Conservation (phyloP, 2,888 invertebrate genomes). For the Agrochola macilenta region DNA sequence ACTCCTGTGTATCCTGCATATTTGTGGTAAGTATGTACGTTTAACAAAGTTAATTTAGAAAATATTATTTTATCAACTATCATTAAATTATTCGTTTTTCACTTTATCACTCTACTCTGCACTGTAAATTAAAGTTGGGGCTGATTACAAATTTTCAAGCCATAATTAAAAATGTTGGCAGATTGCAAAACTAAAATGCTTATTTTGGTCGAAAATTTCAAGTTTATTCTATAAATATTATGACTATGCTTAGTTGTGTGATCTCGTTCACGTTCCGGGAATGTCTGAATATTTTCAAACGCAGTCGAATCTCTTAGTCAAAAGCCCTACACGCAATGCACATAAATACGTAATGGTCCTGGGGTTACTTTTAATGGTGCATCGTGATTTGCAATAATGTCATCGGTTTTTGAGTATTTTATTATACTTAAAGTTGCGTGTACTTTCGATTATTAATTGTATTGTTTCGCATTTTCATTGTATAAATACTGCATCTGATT, state of each 20-base stretch:
- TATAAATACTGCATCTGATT: neutral
- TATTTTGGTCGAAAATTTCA: neutral
- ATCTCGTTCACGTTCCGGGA: neutral
- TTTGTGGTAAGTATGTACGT: neutral
- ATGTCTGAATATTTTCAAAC: slow-evolving; percentile 13
- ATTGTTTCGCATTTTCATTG: neutral
- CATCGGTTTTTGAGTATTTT: slow-evolving; percentile 1
- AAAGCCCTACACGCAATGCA: slow-evolving; percentile 26
- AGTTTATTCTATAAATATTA: neutral
- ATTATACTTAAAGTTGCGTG: neutral
- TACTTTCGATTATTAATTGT: neutral
- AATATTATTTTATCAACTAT: neutral
- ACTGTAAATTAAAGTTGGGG: neutral
- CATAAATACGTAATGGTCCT: slow-evolving; percentile 31
- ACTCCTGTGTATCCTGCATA: slow-evolving; percentile 10
- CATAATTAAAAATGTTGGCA: neutral
- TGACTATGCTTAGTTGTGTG: neutral
- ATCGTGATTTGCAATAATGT: slow-evolving; percentile 11
- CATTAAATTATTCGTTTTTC: neutral
- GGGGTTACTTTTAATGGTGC: slow-evolving; percentile 11
- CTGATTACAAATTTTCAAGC: neutral
- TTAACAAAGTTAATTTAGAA: neutral
- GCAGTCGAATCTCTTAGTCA: neutral
- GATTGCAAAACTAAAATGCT: neutral
- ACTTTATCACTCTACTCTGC: neutral